Base-by-base conservation (phyloP, 2,888 invertebrate genomes). In the Byasa hedistus region DNA sequence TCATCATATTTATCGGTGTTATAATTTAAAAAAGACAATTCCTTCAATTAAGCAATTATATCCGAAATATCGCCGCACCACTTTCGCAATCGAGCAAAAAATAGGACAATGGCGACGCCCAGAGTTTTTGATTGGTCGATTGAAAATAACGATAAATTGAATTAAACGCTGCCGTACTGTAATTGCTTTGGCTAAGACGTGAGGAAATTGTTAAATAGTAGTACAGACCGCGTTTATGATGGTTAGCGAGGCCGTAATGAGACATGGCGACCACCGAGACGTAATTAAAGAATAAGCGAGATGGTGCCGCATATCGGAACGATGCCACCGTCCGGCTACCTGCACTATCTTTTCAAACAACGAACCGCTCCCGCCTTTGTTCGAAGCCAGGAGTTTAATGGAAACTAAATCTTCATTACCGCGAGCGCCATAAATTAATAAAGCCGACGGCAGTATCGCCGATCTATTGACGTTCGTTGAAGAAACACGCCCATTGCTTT, bases 351-450 rank as follows among this genome's bases (percentile, higher is more conserved):
- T 72, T 75, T 73, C 81, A 85, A 86, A 84, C 85, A 84, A 86
- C 83, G 83, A 82, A 80, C 81, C 76, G 72, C 76, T 80, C 74
- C 79, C 80, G 79, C 77, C 80, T 85, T 86, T 85, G 83, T 85
- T 82, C 75, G 73, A 70, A 67, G 70, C 67, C 52, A 55, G 62
- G 69, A 65, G 68, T 71, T 72, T 66, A 71, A 79, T 79, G 79
- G 78, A 69, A 83, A 81, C 82, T 89, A 87, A 89, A 88, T 89
- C 89, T 91, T 90, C 89, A 89, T 89, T 89, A 89, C 71, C 74
- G 77, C 70, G 74, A 71, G 69, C 71, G 71, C 84, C 74, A 83
- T 89, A 87, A 85, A 85, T 89, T 81, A 80, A 79, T 78, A 79
- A 76, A 72, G 72, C n/a, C 52, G 70, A 32, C 32, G 32, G 73